Base-by-base conservation (phyloP, 2,113 vertebrate species). In the Plectropomus leopardus region DNA sequence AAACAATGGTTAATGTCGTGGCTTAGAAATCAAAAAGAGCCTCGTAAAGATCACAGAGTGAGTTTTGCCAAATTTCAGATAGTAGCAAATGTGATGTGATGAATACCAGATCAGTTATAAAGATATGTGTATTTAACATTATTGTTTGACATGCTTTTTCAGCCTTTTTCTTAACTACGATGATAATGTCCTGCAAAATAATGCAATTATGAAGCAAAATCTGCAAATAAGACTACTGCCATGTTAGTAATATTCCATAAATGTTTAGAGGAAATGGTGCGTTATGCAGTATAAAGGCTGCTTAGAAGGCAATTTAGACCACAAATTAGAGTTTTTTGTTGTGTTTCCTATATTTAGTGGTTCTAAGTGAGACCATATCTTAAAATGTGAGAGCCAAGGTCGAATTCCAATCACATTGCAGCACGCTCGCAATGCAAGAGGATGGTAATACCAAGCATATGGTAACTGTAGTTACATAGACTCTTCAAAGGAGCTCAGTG, bases 361-460 rank as follows among this genome's bases (percentile, higher is more conserved):
- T 45, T 82, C 40, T 51, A 78, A 84, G 53, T 24, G 65, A 87
- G 68, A 72, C 47, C 59, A 65, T 68, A 64, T 90, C 71, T 66
- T 16, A 72, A 75, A 83, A 79, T 51, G 64, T 71, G 45, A 64
- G 70, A 44, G 76, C 65, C 66, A 67, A 87, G 84, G 75, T 83
- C 13, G 57, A 87, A 92, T 92, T 92, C 90, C 88, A 47, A 82
- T 88, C 82, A 82, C 80, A 80, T 48, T 84, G 79, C 76, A 59
- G 77, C 88, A 82, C n/a, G 16, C 66, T 78, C 1, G 9, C 50
- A 86, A 80, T 83, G 80, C 57, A 73, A 80, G 53, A 28, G 59
- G 68, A 76, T 84, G 77, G 70, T 93, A 92, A 94, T 90, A 82
- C 78, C 78, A 81, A 94, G 89, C 94, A 94, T 88, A 92, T 92